These are phyloP conservation scores for Pseudolycoriella hygida DNA, from an alignment of 2,888 invertebrate species.

Conservation along the genomic window DNA sequence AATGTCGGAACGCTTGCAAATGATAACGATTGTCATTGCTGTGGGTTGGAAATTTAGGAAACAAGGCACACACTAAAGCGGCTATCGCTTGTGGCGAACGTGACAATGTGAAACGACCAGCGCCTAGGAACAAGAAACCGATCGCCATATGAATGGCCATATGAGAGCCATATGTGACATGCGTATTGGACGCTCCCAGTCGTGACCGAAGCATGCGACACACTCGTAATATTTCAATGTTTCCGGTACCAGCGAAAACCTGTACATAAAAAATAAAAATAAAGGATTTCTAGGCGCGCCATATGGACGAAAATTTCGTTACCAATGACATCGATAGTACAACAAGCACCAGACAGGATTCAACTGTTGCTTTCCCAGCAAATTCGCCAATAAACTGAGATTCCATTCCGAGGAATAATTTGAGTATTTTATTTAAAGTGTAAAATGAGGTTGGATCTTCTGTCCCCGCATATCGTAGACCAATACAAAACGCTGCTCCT, in stretches of 20 bases:
- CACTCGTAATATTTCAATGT: conserved; percentile 60
- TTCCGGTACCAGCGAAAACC: conserved; percentile 92
- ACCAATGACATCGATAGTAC: conserved; percentile 69
- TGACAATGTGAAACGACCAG: conserved; percentile 71
- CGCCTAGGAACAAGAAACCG: conserved; percentile 85
- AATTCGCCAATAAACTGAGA: conserved; percentile 67
- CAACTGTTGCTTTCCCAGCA: conserved; percentile 78
- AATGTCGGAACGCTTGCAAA: conserved; percentile 88
- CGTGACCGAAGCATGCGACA: conserved; percentile 72
- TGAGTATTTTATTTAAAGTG: conserved; percentile 35
- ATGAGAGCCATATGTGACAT: conserved; percentile 79
- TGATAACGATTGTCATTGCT: conserved; percentile 96
- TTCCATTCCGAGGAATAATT: conserved; percentile 20
- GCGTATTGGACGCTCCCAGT: conserved; percentile 50
- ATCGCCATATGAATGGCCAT: conserved; percentile 91
- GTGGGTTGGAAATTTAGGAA: conserved; percentile 92
- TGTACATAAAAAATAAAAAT: conserved; percentile 18
- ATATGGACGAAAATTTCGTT: not conserved
- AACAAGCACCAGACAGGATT: conserved; percentile 71
- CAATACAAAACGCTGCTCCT: conserved; percentile 87
- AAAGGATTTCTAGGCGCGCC: conserved; percentile 9
- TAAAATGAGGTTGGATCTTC: conserved; percentile 65
- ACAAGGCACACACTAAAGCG: conserved; percentile 80
- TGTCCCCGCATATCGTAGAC: conserved; percentile 85
- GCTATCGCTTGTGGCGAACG: conserved; percentile 75